These are phyloP conservation scores for Eidolon dupreanum DNA, from an alignment of 2,797 vertebrate genomes.

Conservation along the genomic window DNA sequence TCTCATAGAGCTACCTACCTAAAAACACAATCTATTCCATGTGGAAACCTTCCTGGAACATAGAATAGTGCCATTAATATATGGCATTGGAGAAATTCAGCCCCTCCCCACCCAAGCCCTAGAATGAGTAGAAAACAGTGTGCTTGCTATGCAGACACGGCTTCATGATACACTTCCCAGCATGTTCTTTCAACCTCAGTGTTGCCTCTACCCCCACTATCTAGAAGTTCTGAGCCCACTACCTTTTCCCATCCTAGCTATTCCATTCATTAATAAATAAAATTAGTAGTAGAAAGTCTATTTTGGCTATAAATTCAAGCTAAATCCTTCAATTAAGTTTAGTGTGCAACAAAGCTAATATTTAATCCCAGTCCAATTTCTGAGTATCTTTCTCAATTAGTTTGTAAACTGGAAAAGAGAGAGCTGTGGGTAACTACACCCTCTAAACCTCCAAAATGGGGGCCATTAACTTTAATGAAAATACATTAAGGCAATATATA, in stretches of 20 bases:
- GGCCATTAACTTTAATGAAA: constrained; percentile 42
- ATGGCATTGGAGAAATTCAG: background rate
- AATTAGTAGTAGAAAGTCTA: background rate
- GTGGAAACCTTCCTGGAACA: background rate
- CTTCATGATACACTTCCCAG: background rate
- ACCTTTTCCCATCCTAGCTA: background rate
- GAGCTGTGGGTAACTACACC: background rate
- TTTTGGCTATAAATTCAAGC: constrained; percentile 12
- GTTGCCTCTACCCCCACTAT: no score
- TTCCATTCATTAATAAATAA: background rate
- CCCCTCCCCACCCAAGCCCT: background rate
- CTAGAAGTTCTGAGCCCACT: background rate
- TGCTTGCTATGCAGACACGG: background rate
- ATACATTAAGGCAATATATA: background rate
- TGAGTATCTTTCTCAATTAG: constrained; percentile 4
- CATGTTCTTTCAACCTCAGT: background rate
- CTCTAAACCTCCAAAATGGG: constrained; percentile 20
- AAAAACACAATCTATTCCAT: background rate
- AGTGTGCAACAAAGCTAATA: background rate
- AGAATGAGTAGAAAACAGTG: background rate
- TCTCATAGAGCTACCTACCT: background rate
- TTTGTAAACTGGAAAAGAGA: constrained; percentile 52
- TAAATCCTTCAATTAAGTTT: background rate
- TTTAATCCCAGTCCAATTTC: background rate
- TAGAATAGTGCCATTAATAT: background rate